These are phyloP conservation scores for Arrhamphus sclerolepis DNA, from an alignment of 2,797 vertebrate species.

Conservation along the genomic window DNA sequence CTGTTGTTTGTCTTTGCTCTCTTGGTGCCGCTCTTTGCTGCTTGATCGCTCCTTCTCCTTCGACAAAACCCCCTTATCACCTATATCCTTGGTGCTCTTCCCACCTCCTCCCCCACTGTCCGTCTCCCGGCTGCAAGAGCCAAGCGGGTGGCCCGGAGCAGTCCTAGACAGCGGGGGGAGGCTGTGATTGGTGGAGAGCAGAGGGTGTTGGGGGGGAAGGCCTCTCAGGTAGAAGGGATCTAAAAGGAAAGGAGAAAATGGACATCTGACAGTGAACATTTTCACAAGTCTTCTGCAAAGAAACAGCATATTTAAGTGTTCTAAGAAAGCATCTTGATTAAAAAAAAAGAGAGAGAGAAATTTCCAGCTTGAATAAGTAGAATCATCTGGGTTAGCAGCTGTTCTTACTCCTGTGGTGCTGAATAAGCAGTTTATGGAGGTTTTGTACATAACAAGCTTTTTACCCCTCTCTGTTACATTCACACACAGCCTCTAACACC, in stretches of 20 bases:
- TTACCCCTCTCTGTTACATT: conserved; percentile 1
- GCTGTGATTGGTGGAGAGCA: conserved; percentile 89
- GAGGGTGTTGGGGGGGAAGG: conserved; percentile 89
- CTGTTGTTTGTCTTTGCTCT: conserved; percentile 82
- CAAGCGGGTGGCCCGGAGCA: conserved; percentile 82
- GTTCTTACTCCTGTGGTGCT: conserved; percentile 21
- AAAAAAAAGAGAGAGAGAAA: too few relatives aligned
- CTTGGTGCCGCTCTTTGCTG: conserved; percentile 80
- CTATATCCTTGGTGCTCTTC: conserved; percentile 79
- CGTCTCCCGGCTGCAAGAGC: conserved; percentile 89
- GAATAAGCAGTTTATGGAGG: conserved; percentile 43
- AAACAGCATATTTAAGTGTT: too few relatives aligned
- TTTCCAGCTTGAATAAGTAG: too few relatives aligned
- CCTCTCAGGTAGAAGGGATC: conserved; percentile 97
- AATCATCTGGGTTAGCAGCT: too few relatives aligned
- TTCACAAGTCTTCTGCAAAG: neutral
- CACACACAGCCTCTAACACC: conserved; percentile 37
- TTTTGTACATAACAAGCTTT: conserved; percentile 21
- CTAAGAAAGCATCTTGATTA: neutral
- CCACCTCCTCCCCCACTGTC: conserved; percentile 77
- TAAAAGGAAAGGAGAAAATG: conserved; percentile 51
- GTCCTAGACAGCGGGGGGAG: conserved; percentile 87
- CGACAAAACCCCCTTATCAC: conserved; percentile 74
- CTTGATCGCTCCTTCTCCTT: conserved; percentile 86
- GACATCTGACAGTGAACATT: neutral